A percentile compares a stretch with the other conserved stretches of the same genome.
phyloP scores from a whole-genome alignment of 2,888 invertebrate genomes.

The Cephus nigrinus region DNA sequence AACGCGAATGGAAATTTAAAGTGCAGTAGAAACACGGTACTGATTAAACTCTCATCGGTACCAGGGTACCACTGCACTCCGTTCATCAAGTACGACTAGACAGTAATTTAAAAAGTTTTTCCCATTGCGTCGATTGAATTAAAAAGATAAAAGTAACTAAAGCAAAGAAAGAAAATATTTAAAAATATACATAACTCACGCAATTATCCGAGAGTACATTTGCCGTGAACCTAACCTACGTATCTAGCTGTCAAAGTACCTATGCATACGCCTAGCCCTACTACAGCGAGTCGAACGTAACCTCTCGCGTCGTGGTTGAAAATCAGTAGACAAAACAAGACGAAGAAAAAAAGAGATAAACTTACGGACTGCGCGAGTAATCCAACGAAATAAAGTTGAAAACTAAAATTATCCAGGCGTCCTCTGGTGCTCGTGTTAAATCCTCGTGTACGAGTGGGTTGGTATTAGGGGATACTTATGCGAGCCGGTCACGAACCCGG shows the following conservation, averaged over 20 bases:
- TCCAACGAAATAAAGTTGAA: background rate
- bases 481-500: constrained; percentile 48
- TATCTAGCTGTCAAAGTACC: background rate
- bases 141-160: too few relatives aligned
- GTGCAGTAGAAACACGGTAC: background rate
- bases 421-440: constrained; percentile 37
- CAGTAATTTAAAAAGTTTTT: background rate
- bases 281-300: background rate
- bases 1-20: background rate
- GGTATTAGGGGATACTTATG: constrained; percentile 46
- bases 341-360: background rate
- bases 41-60: background rate
- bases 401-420: constrained; percentile 21
- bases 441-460: constrained; percentile 34
- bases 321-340: background rate
- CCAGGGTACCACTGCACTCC: background rate
- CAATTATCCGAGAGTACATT: background rate
- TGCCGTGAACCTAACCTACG: background rate
- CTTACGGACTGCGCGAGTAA: background rate
- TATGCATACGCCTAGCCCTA: background rate
- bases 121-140: background rate
- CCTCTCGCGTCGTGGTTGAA: background rate
- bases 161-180: background rate
- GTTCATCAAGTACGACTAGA: background rate
- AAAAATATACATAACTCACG: too few relatives aligned